phyloP scores from a whole-genome alignment of 2,797 vertebrate genomes.

The Hoplostethus atlanticus region DNA sequence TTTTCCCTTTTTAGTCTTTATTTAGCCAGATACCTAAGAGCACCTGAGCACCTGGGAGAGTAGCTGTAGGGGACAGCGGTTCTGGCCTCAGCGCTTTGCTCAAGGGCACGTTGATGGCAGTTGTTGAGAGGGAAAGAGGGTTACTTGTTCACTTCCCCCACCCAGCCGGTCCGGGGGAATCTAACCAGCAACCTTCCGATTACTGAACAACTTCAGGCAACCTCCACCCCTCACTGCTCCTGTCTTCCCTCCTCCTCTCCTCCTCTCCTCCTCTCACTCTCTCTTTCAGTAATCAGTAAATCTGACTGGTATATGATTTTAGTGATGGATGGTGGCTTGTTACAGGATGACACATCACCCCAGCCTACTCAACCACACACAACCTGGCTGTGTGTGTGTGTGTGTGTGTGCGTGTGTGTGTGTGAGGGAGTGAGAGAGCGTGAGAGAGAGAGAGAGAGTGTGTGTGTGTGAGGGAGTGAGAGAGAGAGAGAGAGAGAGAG shows the following conservation, averaged over 20 bases:
- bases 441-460: no score
- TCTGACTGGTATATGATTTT: neutral
- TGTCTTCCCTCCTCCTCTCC: neutral
- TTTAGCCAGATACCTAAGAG: no score
- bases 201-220: no score
- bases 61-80: no score
- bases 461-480: neutral
- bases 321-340: slow-evolving; percentile 3
- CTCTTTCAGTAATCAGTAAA: neutral
- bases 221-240: neutral
- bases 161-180: no score
- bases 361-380: neutral
- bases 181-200: no score
- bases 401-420: no score
- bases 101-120: no score
- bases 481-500: neutral
- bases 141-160: no score
- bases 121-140: no score
- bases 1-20: neutral
- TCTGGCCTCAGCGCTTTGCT: no score
- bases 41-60: no score
- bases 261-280: neutral
- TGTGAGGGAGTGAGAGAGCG: neutral
- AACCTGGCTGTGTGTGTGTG: neutral
- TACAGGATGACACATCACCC: slow-evolving; percentile 1